Conservation (phyloP, 2,888 invertebrate species). For the Prostheceraeus crozeri region DNA sequence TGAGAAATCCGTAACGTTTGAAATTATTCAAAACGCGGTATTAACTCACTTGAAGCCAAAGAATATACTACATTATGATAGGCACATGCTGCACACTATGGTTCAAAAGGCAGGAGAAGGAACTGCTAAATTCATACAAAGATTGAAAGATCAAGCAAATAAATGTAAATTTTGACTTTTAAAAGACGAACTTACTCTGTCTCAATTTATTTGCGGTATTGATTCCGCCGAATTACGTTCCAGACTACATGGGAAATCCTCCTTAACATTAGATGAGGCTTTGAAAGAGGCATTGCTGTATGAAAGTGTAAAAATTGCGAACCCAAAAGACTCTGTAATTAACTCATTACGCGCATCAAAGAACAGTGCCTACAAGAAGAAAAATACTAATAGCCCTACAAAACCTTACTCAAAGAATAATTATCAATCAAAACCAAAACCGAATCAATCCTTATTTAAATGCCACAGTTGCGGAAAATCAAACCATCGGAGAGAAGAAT, state of each 20-base stretch:
- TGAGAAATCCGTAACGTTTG: slow-evolving; percentile 1
- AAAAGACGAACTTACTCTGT: background rate
- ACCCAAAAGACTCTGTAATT: too few species aligned
- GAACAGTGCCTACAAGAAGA: too few species aligned
- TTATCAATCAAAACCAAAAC: too few species aligned
- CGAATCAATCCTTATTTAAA: too few species aligned
- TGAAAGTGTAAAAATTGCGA: too few species aligned
- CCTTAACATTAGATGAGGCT: slow-evolving; percentile 14
- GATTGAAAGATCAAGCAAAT: slow-evolving; percentile 6
- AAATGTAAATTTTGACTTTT: background rate
- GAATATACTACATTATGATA: slow-evolving; percentile 6
- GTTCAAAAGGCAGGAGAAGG: background rate
- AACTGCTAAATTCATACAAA: background rate
- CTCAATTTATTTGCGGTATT: slow-evolving; percentile 5
- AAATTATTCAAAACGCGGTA: slow-evolving; percentile 7
- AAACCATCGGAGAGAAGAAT: too few species aligned
- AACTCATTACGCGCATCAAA: too few species aligned
- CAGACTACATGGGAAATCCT: background rate
- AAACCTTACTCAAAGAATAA: too few species aligned
- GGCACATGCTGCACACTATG: slow-evolving; percentile 1
- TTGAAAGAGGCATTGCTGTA: too few species aligned
- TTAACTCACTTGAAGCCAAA: slow-evolving; percentile 6
- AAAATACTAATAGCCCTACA: too few species aligned
- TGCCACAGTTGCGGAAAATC: too few species aligned
- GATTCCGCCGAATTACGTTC: background rate